phyloP scores from a whole-genome alignment of 1,140 invertebrate genomes.

The Lucilia sericata region DNA sequence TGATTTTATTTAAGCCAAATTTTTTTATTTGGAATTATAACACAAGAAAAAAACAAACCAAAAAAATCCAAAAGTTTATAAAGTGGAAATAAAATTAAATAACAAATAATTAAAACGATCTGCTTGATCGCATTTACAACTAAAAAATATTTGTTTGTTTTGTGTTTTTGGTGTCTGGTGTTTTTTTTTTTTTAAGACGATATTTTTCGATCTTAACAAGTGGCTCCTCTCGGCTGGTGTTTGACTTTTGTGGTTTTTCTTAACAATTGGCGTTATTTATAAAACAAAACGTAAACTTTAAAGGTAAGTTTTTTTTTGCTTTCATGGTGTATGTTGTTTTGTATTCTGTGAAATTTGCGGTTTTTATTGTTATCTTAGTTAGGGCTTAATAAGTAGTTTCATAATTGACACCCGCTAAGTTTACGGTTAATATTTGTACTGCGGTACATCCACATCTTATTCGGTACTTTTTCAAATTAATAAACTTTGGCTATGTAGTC shows the following conservation, averaged over 20 bases:
- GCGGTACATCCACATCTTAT: too few species aligned
- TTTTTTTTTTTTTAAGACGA: neutral
- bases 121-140: neutral
- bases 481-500: too few species aligned
- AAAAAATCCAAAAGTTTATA: neutral
- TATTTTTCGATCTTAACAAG: neutral
- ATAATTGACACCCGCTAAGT: too few species aligned
- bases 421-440: too few species aligned
- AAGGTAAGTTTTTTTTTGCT: neutral
- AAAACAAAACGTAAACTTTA: too few species aligned
- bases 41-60: neutral
- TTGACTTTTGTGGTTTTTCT: constrained; percentile 14
- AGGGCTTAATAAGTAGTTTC: too few species aligned
- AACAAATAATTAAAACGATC: neutral
- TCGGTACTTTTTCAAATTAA: too few species aligned
- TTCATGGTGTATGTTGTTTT: neutral
- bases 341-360: neutral
- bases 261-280: neutral
- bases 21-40: neutral
- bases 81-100: neutral
- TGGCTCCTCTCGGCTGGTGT: neutral
- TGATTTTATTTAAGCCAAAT: neutral
- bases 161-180: neutral
- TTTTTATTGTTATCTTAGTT: too few species aligned
- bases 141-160: neutral